Evolutionary conservation across 2,113 vertebrate genomes (phyloP).

Genomic region (Coptodon bakossiorum): DNA sequence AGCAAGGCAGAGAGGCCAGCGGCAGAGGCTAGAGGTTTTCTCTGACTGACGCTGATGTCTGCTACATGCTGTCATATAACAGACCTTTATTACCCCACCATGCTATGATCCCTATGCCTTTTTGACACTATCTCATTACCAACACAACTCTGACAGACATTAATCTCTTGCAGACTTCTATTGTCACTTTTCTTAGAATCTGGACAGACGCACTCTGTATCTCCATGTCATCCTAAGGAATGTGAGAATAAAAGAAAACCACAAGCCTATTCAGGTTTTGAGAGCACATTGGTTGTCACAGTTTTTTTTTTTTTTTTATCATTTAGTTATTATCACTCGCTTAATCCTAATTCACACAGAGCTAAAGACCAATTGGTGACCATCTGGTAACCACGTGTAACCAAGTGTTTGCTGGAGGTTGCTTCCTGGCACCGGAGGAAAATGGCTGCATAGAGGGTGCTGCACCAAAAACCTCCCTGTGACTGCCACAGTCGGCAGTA

Average conservation of each 20-base stretch:
- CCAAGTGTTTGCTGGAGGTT: background rate
- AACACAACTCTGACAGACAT: background rate
- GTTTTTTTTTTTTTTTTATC: fast-evolving
- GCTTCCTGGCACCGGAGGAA: background rate
- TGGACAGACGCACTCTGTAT: background rate
- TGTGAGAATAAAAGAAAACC: background rate
- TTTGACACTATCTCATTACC: background rate
- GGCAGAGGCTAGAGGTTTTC: background rate
- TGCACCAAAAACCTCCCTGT: background rate
- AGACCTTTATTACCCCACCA: background rate
- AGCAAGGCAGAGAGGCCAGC: background rate
- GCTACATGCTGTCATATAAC: background rate
- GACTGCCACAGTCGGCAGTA: background rate
- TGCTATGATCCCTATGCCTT: background rate
- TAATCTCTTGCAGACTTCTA: background rate
- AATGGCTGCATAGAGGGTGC: background rate
- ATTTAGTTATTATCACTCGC: background rate
- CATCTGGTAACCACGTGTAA: background rate
- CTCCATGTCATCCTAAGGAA: background rate
- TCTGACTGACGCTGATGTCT: background rate
- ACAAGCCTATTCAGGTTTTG: background rate
- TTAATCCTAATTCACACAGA: background rate
- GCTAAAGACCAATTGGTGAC: background rate
- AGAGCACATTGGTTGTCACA: background rate
- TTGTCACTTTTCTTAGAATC: background rate